Evolutionary conservation across 2,888 invertebrate species (phyloP).

Genomic region (Eupithecia vulgata): DNA sequence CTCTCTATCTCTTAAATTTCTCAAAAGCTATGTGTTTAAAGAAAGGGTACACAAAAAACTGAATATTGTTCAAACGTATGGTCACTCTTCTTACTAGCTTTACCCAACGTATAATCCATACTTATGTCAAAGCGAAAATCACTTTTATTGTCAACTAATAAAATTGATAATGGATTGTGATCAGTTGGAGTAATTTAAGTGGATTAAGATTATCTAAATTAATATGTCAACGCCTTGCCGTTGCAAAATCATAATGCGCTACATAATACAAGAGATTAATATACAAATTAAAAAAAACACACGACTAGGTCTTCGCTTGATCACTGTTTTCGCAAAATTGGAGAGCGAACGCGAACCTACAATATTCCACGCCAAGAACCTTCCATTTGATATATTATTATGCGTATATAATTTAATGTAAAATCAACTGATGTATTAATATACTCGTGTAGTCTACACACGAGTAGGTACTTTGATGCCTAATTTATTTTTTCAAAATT

Average conservation of each 20-base stretch:
- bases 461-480: no score
- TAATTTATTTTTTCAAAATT: no score
- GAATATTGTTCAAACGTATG: background rate
- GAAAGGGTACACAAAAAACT: background rate
- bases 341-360: no score
- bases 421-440: no score
- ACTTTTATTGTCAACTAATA: conserved; percentile 45
- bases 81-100: background rate
- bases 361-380: no score
- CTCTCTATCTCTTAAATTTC: background rate
- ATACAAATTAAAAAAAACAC: background rate
- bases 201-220: conserved; percentile 64
- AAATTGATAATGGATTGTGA: conserved; percentile 40
- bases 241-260: background rate
- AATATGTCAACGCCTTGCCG: conserved; percentile 60
- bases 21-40: background rate
- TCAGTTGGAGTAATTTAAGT: conserved; percentile 25
- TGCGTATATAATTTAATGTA: no score
- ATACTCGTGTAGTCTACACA: no score
- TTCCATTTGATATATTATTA: no score
- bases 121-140: conserved; percentile 36
- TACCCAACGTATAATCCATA: background rate
- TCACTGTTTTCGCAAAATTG: background rate
- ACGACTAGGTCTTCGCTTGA: background rate
- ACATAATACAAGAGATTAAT: background rate